These are phyloP conservation scores for Otis tarda DNA, from an alignment of 2,113 vertebrate species.

Conservation along the genomic window DNA sequence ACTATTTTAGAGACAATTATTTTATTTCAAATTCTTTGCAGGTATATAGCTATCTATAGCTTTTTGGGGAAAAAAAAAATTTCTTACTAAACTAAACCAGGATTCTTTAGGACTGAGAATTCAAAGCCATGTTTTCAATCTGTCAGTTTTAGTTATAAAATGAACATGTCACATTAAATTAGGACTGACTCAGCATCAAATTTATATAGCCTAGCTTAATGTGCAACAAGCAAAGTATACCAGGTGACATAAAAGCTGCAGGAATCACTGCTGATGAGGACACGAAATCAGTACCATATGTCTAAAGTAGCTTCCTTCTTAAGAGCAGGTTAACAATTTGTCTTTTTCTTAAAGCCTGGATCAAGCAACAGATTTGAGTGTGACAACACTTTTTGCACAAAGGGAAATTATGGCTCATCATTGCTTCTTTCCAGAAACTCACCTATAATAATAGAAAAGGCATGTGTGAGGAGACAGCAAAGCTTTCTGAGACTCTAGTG, in stretches of 20 bases:
- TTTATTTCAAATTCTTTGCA: background rate
- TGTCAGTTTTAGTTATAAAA: conserved; percentile 39
- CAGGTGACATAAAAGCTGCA: background rate
- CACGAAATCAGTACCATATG: background rate
- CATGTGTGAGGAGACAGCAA: background rate
- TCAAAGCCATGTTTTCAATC: conserved; percentile 32
- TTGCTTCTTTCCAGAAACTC: background rate
- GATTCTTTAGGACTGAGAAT: conserved; percentile 10
- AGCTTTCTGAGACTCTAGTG: background rate
- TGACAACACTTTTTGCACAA: background rate
- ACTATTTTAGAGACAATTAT: background rate
- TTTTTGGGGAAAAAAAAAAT: background rate
- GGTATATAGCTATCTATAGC: background rate
- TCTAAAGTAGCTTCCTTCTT: conserved; percentile 15
- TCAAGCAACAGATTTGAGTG: conserved; percentile 28
- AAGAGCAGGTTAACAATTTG: background rate
- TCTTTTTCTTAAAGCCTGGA: conserved; percentile 34
- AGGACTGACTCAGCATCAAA: background rate
- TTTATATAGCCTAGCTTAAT: background rate
- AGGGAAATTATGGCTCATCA: background rate
- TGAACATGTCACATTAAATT: background rate
- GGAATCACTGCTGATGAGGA: conserved; percentile 18
- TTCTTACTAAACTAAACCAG: background rate
- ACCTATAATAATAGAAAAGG: background rate
- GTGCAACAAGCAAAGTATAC: background rate